These are phyloP conservation scores for Listronotus bonariensis DNA, from an alignment of 1,140 invertebrate genomes.

Conservation along the genomic window DNA sequence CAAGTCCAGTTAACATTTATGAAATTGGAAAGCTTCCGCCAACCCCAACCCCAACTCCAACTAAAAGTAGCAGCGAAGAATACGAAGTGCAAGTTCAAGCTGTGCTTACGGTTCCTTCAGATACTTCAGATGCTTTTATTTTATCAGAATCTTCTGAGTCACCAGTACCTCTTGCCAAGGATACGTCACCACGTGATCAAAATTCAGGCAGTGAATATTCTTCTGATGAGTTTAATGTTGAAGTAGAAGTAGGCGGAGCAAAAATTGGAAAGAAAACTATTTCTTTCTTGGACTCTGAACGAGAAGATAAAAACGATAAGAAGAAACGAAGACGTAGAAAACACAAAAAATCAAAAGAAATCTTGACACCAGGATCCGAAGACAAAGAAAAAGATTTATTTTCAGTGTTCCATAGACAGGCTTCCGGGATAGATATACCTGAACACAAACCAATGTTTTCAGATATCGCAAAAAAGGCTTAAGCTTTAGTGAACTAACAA, in stretches of 20 bases:
- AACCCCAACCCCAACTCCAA: slow-evolving; percentile 39
- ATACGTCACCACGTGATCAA: background rate
- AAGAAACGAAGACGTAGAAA: slow-evolving; percentile 34
- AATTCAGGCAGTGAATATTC: slow-evolving; percentile 38
- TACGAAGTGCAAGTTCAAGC: slow-evolving; percentile 67
- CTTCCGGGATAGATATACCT: slow-evolving; percentile 30
- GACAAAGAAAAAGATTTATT: slow-evolving; percentile 43
- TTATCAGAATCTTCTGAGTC: slow-evolving; percentile 15
- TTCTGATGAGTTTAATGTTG: slow-evolving; percentile 40
- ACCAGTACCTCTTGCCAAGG: background rate
- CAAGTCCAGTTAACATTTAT: slow-evolving; percentile 52
- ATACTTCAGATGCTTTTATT: slow-evolving; percentile 49
- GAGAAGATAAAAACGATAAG: slow-evolving; percentile 12
- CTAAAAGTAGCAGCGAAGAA: slow-evolving; percentile 59
- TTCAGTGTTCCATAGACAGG: slow-evolving; percentile 41
- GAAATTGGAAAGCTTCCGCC: slow-evolving; percentile 41
- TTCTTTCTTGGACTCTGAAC: slow-evolving; percentile 41
- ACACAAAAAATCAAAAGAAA: slow-evolving; percentile 37
- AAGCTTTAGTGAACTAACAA: slow-evolving; percentile 36
- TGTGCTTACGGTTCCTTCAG: slow-evolving; percentile 62
- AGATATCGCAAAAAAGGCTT: slow-evolving; percentile 46
- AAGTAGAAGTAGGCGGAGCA: slow-evolving; percentile 45
- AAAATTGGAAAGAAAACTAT: slow-evolving; percentile 36
- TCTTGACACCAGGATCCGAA: slow-evolving; percentile 13
- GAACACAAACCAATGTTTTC: slow-evolving; percentile 46